Percentiles rank a stretch among this genome's conserved stretches.
Evolutionary conservation across 2,888 invertebrate species (phyloP).

Genomic region (Emmelina monodactyla): DNA sequence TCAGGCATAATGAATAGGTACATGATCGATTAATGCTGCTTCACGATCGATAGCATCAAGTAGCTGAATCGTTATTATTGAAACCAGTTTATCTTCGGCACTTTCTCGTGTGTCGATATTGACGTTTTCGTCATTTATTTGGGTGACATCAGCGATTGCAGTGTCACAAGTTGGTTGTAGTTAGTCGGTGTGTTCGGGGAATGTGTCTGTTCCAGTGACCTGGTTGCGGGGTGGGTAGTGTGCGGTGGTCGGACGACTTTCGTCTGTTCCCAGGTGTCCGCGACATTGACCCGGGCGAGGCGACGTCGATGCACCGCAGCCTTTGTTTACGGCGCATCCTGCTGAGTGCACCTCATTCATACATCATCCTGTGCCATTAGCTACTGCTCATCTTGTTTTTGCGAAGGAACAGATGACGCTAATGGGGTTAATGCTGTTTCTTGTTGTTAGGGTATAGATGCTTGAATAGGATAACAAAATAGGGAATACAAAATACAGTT

Average conservation of each 20-base stretch:
- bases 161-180: no score
- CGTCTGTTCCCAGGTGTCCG: slow-evolving; percentile 48
- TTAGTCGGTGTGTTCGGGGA: no score
- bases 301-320: slow-evolving; percentile 63
- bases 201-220: slow-evolving; percentile 47
- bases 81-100: background rate
- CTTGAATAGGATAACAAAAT: no score
- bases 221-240: slow-evolving; percentile 34
- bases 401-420: no score
- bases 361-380: background rate
- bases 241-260: slow-evolving; percentile 40
- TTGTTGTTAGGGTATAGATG: no score
- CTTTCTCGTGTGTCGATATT: background rate
- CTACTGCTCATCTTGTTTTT: background rate
- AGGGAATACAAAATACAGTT: no score
- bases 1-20: background rate
- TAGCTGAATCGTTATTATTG: background rate
- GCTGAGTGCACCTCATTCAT: slow-evolving; percentile 7
- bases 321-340: slow-evolving; percentile 65
- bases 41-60: background rate
- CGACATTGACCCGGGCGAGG: slow-evolving; percentile 62
- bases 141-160: background rate
- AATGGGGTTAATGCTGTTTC: no score
- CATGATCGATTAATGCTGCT: background rate
- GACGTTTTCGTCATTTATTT: background rate